phyloP scores from a whole-genome alignment of 2,888 invertebrate species.

The Zaprionus lineosus region DNA sequence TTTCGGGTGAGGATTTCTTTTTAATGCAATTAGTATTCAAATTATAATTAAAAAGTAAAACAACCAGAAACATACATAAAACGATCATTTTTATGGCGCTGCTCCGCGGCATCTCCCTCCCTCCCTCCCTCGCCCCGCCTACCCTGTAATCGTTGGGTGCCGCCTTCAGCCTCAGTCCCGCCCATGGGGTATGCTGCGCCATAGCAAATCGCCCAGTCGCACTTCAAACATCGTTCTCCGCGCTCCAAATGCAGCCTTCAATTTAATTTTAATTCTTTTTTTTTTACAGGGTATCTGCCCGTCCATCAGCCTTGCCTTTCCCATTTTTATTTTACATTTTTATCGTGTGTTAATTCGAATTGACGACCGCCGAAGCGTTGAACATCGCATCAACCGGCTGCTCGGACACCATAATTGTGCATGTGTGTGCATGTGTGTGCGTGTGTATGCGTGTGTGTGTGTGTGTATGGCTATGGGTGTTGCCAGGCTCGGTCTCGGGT shows the following conservation, averaged over 20 bases:
- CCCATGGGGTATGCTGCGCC: no score
- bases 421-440: no score
- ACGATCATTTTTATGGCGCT: constrained; percentile 30
- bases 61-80: constrained; percentile 12
- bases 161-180: no score
- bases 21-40: constrained; percentile 38
- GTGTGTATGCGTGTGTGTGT: no score
- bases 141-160: no score
- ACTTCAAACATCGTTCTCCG: no score
- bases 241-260: no score
- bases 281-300: constrained; percentile 1
- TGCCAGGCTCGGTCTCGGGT: constrained; percentile 6
- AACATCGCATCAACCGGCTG: not conserved
- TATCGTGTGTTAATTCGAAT: constrained; percentile 37
- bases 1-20: constrained; percentile 1
- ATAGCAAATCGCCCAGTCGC: no score
- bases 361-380: constrained; percentile 4
- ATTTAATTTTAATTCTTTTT: not conserved
- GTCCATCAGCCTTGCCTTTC: not conserved
- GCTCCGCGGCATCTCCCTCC: constrained; percentile 1
- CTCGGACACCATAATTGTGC: not conserved
- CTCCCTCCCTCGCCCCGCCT: no score
- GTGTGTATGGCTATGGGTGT: no score
- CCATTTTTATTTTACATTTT: constrained; percentile 5
- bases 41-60: constrained; percentile 44